Evolutionary conservation across 1,140 invertebrate genomes (phyloP), one percentile per base, ranked within the genome.

Genomic region (Drosophila pseudoananassae): DNA sequence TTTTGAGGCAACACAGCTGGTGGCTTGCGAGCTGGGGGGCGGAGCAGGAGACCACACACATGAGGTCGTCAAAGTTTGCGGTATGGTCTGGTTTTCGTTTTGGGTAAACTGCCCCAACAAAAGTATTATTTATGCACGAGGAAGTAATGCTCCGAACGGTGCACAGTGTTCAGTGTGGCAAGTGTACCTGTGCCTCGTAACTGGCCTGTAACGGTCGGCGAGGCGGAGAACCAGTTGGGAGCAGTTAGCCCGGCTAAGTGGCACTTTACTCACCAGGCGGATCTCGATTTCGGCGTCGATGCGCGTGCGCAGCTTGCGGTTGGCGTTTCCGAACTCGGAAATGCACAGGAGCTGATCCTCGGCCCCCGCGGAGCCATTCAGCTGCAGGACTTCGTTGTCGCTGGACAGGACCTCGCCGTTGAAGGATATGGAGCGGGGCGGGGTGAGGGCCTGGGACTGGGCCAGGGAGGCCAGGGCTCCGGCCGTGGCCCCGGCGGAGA

Each of bases 241-340:
- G n/a, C 1, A n/a, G 14, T 17, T 43, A 8, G 40, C 40, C 40
- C 40, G 15, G 40, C 40, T 17, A 43, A 43, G n/a, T n/a, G 33
- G 14, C 9, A 20, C 3, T 1, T 15, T 51, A 94, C 95, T 96
- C 93, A 98, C 97, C 94, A 96, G 94, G 92, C 96, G 93, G 45
- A 96, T 97, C 93, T 97, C 97, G 80, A 97, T 97, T 85, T 97
- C 96, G 70, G 96, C 94, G 90, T 96, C 95, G 31, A 96, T 94
- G 87, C 94, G 94, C 56, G 94, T 93, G 68, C 94, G 93, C 68
- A 95, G 93, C 70, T 94, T 94, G 77, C 94, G 93, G 76, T 94
- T 93, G 75, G 94, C 94, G 54, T 95, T 95, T 57, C 95, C 95
- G 64, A 97, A 93, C 15, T 97, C 94, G 25, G 96, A 96, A 54